Conservation (phyloP, 2,888 invertebrate species). For the Elegia similella region DNA sequence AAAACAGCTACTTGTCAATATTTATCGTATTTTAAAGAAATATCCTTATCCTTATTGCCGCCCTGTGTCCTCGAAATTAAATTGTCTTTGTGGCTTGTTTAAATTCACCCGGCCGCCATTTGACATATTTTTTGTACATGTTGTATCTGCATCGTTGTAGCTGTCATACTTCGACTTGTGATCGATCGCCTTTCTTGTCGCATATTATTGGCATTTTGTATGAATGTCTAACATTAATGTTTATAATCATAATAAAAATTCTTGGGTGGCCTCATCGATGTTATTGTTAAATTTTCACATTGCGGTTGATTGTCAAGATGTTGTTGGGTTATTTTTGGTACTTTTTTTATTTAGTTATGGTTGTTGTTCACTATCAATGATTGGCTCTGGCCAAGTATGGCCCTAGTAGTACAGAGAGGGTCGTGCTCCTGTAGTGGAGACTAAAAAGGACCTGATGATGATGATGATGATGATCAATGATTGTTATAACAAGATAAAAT, state of each 20-base stretch:
- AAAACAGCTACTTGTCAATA: no score
- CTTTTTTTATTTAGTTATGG: no score
- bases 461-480: no score
- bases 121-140: constrained; percentile 1
- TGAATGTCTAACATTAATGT: not conserved
- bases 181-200: constrained; percentile 43
- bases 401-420: no score
- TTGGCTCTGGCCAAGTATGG: no score
- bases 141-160: not conserved
- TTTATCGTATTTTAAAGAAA: not conserved
- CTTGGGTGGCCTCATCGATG: constrained; percentile 8
- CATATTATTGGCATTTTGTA: constrained; percentile 21
- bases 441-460: no score
- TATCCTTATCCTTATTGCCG: not conserved
- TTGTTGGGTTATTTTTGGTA: not conserved
- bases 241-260: not conserved
- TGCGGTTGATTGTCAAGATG: not conserved
- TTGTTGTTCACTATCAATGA: no score
- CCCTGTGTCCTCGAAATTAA: constrained; percentile 5
- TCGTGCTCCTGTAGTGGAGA: no score
- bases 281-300: not conserved
- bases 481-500: no score
- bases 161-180: constrained; percentile 43
- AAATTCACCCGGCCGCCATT: not conserved
- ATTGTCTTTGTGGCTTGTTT: constrained; percentile 3